phyloP scores from a whole-genome alignment of 2,113 vertebrate species.

The Muscicapa adusta region DNA sequence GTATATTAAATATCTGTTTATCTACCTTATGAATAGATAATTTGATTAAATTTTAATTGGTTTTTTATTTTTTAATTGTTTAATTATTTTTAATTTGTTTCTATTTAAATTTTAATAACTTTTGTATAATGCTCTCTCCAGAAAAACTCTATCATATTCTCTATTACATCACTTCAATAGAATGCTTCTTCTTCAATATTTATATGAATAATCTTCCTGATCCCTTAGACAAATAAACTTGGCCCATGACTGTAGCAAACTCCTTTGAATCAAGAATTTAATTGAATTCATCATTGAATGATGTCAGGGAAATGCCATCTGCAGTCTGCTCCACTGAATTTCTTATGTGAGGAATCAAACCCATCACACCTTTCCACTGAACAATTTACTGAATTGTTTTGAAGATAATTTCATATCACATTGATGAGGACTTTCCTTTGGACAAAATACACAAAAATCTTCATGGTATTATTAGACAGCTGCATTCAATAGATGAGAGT shows the following conservation, averaged over 20 bases:
- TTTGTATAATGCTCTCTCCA: background rate
- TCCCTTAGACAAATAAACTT: background rate
- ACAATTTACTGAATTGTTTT: background rate
- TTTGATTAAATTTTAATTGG: background rate
- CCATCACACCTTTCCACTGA: background rate
- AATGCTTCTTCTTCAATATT: rapidly evolving
- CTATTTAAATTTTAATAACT: background rate
- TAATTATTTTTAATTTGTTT: background rate
- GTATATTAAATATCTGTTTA: background rate
- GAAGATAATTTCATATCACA: background rate
- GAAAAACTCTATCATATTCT: background rate
- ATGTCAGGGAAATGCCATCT: background rate
- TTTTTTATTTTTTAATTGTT: too few species aligned
- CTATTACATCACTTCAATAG: background rate
- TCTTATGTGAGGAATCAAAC: background rate
- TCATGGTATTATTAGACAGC: background rate
- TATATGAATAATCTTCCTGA: background rate
- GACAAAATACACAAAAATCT: background rate
- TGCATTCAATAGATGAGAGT: background rate
- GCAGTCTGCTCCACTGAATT: background rate
- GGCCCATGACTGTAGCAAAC: background rate
- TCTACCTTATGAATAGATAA: background rate
- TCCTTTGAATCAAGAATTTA: background rate
- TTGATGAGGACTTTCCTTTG: background rate
- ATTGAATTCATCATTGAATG: background rate